Evolutionary conservation across 1,140 invertebrate species (phyloP).

Genomic region (Philopotamus ludificatus): DNA sequence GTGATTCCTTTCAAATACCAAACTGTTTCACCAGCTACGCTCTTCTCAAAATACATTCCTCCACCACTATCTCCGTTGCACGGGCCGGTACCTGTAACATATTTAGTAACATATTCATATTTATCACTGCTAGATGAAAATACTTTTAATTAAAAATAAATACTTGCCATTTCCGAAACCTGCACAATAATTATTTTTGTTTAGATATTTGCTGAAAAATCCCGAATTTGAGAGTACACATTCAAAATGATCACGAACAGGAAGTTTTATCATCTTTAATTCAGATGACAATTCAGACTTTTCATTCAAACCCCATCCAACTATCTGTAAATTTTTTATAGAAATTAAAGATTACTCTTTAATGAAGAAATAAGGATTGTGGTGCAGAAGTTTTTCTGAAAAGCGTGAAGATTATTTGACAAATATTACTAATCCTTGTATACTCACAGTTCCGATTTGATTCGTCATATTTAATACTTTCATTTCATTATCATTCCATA

Average conservation of each 20-base stretch:
- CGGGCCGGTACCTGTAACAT: slow-evolving; percentile 36
- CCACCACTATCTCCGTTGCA: slow-evolving; percentile 49
- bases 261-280: slow-evolving; percentile 44
- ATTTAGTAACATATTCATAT: slow-evolving; percentile 44
- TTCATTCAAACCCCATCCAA: slow-evolving; percentile 48
- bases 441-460: background rate
- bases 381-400: background rate
- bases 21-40: slow-evolving; percentile 19
- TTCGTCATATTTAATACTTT: background rate
- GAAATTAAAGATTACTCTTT: no score
- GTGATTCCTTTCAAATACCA: slow-evolving; percentile 47
- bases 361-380: slow-evolving; percentile 10
- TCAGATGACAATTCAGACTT: slow-evolving; percentile 41
- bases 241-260: slow-evolving; percentile 42
- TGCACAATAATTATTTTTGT: slow-evolving; percentile 46
- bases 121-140: slow-evolving; percentile 46
- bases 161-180: slow-evolving; percentile 46
- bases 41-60: slow-evolving; percentile 42
- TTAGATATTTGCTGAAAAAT: slow-evolving; percentile 45
- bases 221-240: slow-evolving; percentile 46
- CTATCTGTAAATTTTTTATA: no score
- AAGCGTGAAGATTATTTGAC: background rate
- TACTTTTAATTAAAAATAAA: slow-evolving; percentile 42
- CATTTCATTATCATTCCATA: slow-evolving; percentile 15
- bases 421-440: no score